Conservation (phyloP, 2,113 vertebrate genomes). For the Mesoclemmys tuberculata region DNA sequence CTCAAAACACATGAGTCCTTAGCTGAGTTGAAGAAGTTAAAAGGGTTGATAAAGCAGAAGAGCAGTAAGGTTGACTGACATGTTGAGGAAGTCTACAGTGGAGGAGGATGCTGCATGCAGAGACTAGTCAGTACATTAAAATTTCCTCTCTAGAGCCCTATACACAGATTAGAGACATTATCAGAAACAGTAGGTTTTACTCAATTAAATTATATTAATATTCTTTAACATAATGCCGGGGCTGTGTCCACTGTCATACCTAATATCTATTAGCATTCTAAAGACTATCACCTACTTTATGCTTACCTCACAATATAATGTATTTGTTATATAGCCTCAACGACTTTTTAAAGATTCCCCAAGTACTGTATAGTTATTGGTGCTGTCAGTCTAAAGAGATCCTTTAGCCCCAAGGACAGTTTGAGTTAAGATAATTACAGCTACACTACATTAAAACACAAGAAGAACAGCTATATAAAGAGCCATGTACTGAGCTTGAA, state of each 20-base stretch:
- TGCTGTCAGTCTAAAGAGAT: background rate
- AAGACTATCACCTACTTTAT: background rate
- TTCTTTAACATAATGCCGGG: background rate
- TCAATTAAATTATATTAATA: background rate
- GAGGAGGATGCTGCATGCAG: background rate
- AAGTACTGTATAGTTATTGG: background rate
- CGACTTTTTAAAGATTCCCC: background rate
- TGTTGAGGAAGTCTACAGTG: background rate
- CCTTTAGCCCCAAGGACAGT: background rate
- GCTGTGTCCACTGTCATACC: background rate
- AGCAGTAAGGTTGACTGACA: accelerated
- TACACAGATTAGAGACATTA: accelerated
- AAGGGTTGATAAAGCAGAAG: background rate
- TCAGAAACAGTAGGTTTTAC: background rate
- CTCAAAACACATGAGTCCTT: accelerated
- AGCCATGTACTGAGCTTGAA: background rate
- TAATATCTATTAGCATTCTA: background rate
- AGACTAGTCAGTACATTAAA: accelerated
- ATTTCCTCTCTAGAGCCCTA: background rate
- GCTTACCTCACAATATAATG: background rate
- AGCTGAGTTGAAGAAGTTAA: background rate
- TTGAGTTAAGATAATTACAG: background rate
- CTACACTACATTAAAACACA: background rate
- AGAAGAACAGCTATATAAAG: background rate
- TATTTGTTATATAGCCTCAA: background rate